phyloP scores from a whole-genome alignment of 2,888 invertebrate genomes.

The Ernsta delagoae region DNA sequence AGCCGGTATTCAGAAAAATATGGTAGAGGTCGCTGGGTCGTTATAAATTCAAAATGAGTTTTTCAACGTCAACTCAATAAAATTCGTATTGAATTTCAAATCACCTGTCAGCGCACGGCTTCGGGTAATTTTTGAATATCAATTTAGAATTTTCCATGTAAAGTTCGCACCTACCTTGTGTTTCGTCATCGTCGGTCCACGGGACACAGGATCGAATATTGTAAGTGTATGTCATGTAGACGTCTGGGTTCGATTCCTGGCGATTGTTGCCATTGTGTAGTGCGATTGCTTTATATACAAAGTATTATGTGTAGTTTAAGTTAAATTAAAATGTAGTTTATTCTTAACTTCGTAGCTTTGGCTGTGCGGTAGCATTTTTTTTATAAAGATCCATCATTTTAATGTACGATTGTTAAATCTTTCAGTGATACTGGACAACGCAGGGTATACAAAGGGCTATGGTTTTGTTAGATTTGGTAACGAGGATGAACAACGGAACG shows the following conservation, averaged over 20 bases:
- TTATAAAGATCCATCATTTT: neutral
- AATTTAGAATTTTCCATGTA: neutral
- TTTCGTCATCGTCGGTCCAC: neutral
- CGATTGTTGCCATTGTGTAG: too few species aligned
- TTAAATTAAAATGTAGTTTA: too few species aligned
- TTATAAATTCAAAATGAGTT: conserved; percentile 5
- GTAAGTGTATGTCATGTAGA: neutral
- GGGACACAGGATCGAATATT: neutral
- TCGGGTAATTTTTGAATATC: conserved; percentile 1
- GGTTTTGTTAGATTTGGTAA: conserved; percentile 98
- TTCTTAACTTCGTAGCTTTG: neutral
- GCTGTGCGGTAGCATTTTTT: neutral
- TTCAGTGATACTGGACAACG: conserved; percentile 94
- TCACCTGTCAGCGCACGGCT: conserved; percentile 3
- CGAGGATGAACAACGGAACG: conserved; percentile 97
- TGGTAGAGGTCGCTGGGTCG: neutral
- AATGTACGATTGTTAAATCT: conserved; percentile 40
- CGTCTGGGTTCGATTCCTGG: neutral
- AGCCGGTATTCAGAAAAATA: neutral
- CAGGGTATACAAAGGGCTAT: conserved; percentile 97
- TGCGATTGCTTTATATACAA: too few species aligned
- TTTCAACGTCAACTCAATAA: neutral
- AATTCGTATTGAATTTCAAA: conserved; percentile 8
- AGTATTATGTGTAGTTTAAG: too few species aligned
- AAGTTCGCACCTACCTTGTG: neutral